phyloP scores from a whole-genome alignment of 2,797 vertebrate species.

The Pogoniulus pusillus region DNA sequence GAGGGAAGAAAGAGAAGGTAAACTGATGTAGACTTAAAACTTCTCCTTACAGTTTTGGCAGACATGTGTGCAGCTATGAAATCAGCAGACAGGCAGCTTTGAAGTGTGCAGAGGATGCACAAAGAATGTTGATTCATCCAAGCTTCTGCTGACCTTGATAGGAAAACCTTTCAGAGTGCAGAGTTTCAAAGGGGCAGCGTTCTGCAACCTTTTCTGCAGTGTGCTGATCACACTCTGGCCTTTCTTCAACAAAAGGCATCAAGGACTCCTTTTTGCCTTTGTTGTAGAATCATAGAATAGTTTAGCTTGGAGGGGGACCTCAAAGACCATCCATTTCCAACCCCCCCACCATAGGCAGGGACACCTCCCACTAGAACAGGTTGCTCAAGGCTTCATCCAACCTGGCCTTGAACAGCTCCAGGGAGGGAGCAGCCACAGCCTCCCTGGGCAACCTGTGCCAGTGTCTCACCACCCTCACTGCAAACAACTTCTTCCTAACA shows the following conservation, averaged over 20 bases:
- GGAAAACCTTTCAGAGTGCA: neutral
- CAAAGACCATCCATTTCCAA: too few relatives aligned
- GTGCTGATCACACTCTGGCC: neutral
- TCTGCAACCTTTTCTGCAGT: neutral
- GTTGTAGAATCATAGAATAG: too few relatives aligned
- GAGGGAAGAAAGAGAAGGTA: neutral
- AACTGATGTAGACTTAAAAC: neutral
- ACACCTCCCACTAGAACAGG: too few relatives aligned
- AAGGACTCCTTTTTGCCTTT: neutral
- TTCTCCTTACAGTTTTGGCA: neutral
- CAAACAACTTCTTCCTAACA: too few relatives aligned
- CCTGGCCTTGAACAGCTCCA: too few relatives aligned
- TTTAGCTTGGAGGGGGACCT: too few relatives aligned
- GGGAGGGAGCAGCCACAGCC: too few relatives aligned
- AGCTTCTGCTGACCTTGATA: slow-evolving; percentile 3
- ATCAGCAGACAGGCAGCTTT: slow-evolving; percentile 20
- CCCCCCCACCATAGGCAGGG: too few relatives aligned
- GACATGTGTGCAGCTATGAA: neutral
- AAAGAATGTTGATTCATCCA: slow-evolving; percentile 12
- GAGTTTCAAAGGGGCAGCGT: neutral
- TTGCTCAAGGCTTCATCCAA: too few relatives aligned
- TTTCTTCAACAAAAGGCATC: neutral
- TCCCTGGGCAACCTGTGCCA: too few relatives aligned
- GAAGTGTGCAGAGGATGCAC: neutral
- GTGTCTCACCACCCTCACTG: too few relatives aligned